phyloP scores from a whole-genome alignment of 2,888 invertebrate species.

The Torymus aiolomorphi region DNA sequence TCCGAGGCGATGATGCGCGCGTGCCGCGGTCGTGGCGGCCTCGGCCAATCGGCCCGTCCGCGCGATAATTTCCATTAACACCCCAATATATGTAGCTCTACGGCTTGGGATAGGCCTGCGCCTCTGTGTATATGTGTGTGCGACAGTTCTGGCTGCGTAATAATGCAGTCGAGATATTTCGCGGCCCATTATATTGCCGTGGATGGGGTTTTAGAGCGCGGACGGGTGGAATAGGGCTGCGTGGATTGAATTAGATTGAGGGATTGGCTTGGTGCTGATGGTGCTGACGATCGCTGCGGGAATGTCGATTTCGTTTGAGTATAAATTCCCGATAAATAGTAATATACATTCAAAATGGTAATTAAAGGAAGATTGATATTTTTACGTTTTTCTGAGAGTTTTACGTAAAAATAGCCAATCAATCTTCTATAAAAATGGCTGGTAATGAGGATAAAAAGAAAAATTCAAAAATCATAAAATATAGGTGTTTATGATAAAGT shows the following conservation, averaged over 20 bases:
- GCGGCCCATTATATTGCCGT: neutral
- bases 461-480: too few relatives aligned
- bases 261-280: too few relatives aligned
- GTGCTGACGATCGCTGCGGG: too few relatives aligned
- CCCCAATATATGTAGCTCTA: conserved; percentile 12
- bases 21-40: conserved; percentile 23
- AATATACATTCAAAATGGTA: too few relatives aligned
- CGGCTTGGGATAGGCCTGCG: conserved; percentile 7
- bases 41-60: conserved; percentile 38
- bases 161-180: conserved; percentile 38
- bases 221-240: neutral
- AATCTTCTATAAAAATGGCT: too few relatives aligned
- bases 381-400: too few relatives aligned
- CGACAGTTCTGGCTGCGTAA: conserved; percentile 4
- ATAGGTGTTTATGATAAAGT: too few relatives aligned
- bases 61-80: conserved; percentile 57
- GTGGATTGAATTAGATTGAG: conserved; percentile 27
- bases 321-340: too few relatives aligned
- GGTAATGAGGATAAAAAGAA: too few relatives aligned
- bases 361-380: too few relatives aligned
- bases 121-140: neutral
- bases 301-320: too few relatives aligned
- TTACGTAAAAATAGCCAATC: too few relatives aligned
- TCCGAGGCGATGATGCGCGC: conserved; percentile 24
- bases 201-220: conserved; percentile 25